phyloP scores from a whole-genome alignment of 1,140 invertebrate species.

The Papilio polytes region DNA sequence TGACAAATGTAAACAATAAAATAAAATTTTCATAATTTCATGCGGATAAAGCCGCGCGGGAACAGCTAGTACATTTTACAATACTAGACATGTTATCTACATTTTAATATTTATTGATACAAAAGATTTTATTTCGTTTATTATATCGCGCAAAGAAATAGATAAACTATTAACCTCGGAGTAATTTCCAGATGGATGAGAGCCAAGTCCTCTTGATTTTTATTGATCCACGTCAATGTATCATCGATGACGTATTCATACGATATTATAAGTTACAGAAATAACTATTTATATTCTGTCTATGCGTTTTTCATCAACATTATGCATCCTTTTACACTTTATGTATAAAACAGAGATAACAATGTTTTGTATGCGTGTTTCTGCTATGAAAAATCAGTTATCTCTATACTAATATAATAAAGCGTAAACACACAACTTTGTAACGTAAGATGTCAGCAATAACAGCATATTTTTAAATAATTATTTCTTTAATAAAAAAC shows the following conservation, averaged over 20 bases:
- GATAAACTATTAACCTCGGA: constrained; percentile 18
- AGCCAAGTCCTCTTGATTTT: constrained; percentile 47
- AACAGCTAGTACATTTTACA: no score
- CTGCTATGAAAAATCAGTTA: no score
- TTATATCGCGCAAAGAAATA: background rate
- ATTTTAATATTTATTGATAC: background rate
- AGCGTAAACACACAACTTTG: no score
- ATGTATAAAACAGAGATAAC: no score
- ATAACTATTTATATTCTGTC: constrained; percentile 30
- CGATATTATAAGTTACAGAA: constrained; percentile 39
- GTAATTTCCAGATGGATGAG: constrained; percentile 41
- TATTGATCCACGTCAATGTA: constrained; percentile 40
- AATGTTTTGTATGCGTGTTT: no score
- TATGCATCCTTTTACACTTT: background rate
- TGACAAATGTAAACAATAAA: no score
- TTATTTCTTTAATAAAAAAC: no score
- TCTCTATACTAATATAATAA: no score
- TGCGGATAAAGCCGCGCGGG: no score
- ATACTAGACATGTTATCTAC: background rate
- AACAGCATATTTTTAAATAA: no score
- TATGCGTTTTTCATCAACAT: background rate
- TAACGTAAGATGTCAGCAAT: no score
- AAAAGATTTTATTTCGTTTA: background rate
- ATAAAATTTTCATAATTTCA: no score
- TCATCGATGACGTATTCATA: constrained; percentile 47